A percentile compares a stretch with the other conserved stretches of the same genome.
Conservation (phyloP, 2,797 vertebrate genomes). For the Molossus molossus region DNA sequence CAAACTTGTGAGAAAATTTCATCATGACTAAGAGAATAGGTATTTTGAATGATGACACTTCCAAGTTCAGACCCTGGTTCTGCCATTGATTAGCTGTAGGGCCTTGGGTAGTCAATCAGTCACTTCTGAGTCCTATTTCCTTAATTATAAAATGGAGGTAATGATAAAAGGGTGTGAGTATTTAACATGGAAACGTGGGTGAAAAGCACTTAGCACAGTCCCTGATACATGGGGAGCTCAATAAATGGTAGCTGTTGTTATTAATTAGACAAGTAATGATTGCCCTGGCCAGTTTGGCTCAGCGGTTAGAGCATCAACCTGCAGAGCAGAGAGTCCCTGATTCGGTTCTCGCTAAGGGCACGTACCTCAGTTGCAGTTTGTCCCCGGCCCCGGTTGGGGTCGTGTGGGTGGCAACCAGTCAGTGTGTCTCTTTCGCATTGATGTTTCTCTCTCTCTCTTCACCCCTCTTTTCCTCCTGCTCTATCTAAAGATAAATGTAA, state of each 20-base stretch:
- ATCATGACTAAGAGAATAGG: background rate
- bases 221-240: background rate
- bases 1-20: background rate
- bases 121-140: slow-evolving; percentile 30
- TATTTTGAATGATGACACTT: background rate
- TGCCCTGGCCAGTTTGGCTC: too few relatives aligned
- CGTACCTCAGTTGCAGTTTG: too few relatives aligned
- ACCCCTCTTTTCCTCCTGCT: too few relatives aligned
- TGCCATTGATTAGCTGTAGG: background rate
- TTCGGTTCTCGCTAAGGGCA: too few relatives aligned
- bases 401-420: too few relatives aligned
- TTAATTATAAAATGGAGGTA: slow-evolving; percentile 21
- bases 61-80: background rate
- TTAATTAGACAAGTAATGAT: slow-evolving; percentile 56
- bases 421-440: too few relatives aligned
- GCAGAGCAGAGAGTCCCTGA: too few relatives aligned
- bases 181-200: slow-evolving; percentile 20
- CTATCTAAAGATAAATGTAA: too few relatives aligned
- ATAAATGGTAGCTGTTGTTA: background rate
- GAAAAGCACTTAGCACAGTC: slow-evolving; percentile 20
- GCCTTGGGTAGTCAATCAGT: background rate
- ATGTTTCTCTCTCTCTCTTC: too few relatives aligned
- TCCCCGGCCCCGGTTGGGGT: too few relatives aligned
- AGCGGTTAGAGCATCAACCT: too few relatives aligned
- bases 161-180: background rate